Evolutionary conservation across 23 tunicate species (phyloP).

Genomic region (Botrylloides violaceus): DNA sequence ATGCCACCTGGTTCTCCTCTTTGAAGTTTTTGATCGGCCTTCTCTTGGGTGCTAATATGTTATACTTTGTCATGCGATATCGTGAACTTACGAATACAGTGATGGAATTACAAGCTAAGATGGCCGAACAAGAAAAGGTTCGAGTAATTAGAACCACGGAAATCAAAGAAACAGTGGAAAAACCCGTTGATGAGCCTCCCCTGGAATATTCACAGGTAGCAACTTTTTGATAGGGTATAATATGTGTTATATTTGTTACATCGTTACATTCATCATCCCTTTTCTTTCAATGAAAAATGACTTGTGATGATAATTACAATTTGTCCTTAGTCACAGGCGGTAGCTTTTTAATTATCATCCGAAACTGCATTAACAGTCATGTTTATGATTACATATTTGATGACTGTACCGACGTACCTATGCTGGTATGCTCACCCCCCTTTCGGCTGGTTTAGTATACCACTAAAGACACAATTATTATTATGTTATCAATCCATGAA

Average conservation of each 20-base stretch:
- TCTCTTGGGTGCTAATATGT: conserved; percentile 39
- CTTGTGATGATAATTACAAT: background rate
- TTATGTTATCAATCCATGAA: too few relatives aligned
- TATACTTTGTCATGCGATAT: conserved; percentile 61
- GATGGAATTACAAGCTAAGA: conserved; percentile 40
- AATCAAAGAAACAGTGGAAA: conserved; percentile 21
- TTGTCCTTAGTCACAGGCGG: background rate
- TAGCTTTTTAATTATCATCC: too few relatives aligned
- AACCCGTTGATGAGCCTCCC: conserved; percentile 20
- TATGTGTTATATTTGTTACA: background rate
- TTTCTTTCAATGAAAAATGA: background rate
- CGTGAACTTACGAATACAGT: conserved; percentile 62
- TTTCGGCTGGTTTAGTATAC: too few relatives aligned
- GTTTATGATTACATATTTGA: too few relatives aligned
- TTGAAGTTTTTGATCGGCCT: conserved; percentile 38
- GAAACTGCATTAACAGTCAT: too few relatives aligned
- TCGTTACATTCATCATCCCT: background rate
- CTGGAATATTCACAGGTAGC: conserved; percentile 43
- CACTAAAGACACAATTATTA: too few relatives aligned
- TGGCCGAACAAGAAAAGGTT: background rate
- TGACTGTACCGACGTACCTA: too few relatives aligned
- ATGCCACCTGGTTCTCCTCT: background rate
- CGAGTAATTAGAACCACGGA: conserved; percentile 17
- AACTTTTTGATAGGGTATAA: background rate
- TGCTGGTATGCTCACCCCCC: too few relatives aligned